Conservation (phyloP, 1,140 invertebrate genomes). For the Drosophila setifemur region DNA sequence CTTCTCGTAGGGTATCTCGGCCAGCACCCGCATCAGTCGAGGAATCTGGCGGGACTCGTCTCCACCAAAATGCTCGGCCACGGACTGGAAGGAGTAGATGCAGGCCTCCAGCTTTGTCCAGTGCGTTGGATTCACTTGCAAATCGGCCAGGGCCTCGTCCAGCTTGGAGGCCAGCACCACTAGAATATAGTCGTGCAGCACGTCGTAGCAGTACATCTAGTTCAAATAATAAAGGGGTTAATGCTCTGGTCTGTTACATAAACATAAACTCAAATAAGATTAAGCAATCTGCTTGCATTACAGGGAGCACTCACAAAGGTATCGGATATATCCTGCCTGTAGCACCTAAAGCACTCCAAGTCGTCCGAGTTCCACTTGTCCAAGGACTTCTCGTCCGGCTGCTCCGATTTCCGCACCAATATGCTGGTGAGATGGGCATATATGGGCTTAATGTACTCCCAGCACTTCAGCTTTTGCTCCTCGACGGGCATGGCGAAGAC, state of each 20-base stretch:
- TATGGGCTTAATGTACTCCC: slow-evolving; percentile 76
- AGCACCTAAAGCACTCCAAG: slow-evolving; percentile 93
- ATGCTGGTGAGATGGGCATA: slow-evolving; percentile 79
- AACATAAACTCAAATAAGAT: too few species aligned
- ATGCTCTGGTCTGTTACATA: too few species aligned
- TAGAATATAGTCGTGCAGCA: slow-evolving; percentile 88
- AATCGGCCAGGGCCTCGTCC: slow-evolving; percentile 83
- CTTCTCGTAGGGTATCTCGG: slow-evolving; percentile 86
- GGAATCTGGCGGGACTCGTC: slow-evolving; percentile 86
- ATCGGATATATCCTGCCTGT: slow-evolving; percentile 95
- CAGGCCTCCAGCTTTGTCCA: slow-evolving; percentile 86
- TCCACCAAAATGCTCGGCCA: slow-evolving; percentile 89
- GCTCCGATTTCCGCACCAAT: slow-evolving; percentile 74
- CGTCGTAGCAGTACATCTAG: slow-evolving; percentile 93
- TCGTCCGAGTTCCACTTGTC: slow-evolving; percentile 86
- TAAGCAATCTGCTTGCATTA: slow-evolving; percentile 27
- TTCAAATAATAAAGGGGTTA: too few species aligned
- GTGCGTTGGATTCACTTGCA: slow-evolving; percentile 82
- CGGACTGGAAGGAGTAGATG: slow-evolving; percentile 91
- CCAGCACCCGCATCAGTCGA: slow-evolving; percentile 87
- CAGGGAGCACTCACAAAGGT: slow-evolving; percentile 86
- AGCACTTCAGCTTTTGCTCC: slow-evolving; percentile 68
- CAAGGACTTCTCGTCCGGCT: slow-evolving; percentile 75
- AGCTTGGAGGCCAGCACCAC: slow-evolving; percentile 86
- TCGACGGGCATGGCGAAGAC: slow-evolving; percentile 69